Percentiles rank a stretch among this genome's conserved stretches.
These are phyloP conservation scores for Ameiurus melas DNA, from an alignment of 2,113 vertebrate species.

Conservation along the genomic window DNA sequence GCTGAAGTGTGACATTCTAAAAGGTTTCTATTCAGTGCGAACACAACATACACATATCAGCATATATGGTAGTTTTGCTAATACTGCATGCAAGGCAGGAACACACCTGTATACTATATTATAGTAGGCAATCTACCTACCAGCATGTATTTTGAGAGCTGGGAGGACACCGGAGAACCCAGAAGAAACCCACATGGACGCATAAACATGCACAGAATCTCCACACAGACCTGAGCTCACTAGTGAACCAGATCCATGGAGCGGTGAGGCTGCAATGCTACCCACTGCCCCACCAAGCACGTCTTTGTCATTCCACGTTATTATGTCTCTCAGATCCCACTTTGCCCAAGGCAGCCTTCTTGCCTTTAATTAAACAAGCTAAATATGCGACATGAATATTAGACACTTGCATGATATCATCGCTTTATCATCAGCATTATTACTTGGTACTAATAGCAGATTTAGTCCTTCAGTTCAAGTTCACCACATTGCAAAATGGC, in stretches of 20 bases:
- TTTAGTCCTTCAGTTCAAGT: neutral
- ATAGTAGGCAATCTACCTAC: neutral
- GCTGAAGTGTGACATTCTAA: neutral
- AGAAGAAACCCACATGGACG: neutral
- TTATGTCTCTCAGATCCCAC: neutral
- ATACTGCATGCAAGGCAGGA: neutral
- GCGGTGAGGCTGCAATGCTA: neutral
- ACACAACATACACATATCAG: neutral
- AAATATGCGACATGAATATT: conserved; percentile 14
- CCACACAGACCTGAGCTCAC: conserved; percentile 6
- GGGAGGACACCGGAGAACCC: neutral
- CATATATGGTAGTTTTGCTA: neutral
- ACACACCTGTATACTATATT: too few relatives aligned
- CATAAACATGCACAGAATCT: neutral
- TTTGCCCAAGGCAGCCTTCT: conserved; percentile 3
- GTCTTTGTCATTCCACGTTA: conserved; percentile 21
- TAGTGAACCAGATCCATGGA: neutral
- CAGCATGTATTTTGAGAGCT: neutral
- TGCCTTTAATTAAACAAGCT: conserved; percentile 34
- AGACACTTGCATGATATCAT: conserved; percentile 8
- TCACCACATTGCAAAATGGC: neutral
- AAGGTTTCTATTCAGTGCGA: neutral
- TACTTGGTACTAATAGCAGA: neutral
- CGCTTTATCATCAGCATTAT: neutral
- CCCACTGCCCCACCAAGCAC: neutral